Conservation (phyloP, 2,113 vertebrate genomes). For the Oryzias woworae region DNA sequence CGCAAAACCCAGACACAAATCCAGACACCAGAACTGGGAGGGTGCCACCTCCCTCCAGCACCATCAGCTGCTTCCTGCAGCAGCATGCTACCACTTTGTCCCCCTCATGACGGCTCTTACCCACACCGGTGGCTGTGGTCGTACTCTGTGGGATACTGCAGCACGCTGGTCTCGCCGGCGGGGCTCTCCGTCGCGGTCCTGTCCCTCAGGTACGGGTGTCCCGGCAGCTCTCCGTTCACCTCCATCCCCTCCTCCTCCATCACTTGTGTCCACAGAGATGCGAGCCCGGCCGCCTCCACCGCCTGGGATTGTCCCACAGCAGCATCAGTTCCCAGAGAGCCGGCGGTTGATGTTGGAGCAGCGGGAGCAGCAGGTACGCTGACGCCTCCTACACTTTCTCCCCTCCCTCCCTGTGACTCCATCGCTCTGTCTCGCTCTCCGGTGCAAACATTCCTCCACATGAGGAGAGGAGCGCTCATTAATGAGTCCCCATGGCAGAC, state of each 20-base stretch:
- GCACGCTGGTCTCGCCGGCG: constrained; percentile 52
- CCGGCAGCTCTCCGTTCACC: constrained; percentile 63
- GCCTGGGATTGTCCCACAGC: constrained; percentile 64
- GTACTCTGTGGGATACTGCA: constrained; percentile 65
- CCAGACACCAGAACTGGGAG: constrained; percentile 11
- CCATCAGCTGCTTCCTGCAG: constrained; percentile 38
- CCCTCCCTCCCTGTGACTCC: constrained; percentile 2
- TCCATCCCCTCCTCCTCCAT: constrained; percentile 75
- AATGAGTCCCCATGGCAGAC: constrained; percentile 61
- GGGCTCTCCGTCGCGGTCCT: constrained; percentile 49
- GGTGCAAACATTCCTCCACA: constrained; percentile 68
- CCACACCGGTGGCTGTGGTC: constrained; percentile 55
- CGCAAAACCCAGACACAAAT: constrained; percentile 7
- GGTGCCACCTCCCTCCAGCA: constrained; percentile 38
- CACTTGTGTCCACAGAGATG: constrained; percentile 53
- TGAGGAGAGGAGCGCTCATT: constrained; percentile 59
- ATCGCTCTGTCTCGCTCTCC: constrained; percentile 45
- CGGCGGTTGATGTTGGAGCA: constrained; percentile 67
- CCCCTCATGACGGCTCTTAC: constrained; percentile 64
- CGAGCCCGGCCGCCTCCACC: constrained; percentile 62
- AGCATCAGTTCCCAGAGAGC: constrained; percentile 64
- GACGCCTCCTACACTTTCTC: constrained; percentile 41
- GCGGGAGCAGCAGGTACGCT: constrained; percentile 66
- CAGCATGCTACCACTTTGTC: constrained; percentile 21
- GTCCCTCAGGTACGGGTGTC: constrained; percentile 58